phyloP scores from a whole-genome alignment of 1,140 invertebrate species.

The Trachelipus rathkii region DNA sequence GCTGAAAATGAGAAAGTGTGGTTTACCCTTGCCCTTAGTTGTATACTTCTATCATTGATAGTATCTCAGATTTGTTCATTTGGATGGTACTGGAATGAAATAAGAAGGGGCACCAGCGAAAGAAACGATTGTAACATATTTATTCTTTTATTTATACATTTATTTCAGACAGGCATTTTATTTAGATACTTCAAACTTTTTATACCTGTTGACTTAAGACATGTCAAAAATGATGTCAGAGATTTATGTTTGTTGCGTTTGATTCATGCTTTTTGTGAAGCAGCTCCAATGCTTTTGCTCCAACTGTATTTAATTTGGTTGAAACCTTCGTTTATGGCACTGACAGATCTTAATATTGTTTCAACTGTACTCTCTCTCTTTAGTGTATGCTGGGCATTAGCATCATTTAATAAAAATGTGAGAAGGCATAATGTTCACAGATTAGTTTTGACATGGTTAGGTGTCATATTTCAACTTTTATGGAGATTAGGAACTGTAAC shows the following conservation, averaged over 20 bases:
- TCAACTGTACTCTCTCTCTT: constrained; percentile 74
- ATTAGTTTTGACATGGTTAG: constrained; percentile 79
- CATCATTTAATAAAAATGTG: constrained; percentile 85
- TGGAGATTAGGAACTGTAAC: constrained; percentile 82
- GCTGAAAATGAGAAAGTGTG: constrained; percentile 45
- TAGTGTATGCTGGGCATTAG: constrained; percentile 82
- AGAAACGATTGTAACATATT: constrained; percentile 35
- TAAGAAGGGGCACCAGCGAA: constrained; percentile 35
- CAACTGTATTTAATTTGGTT: constrained; percentile 67
- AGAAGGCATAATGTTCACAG: constrained; percentile 72
- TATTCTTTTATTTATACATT: constrained; percentile 61
- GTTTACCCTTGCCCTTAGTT: constrained; percentile 40
- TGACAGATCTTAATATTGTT: constrained; percentile 73
- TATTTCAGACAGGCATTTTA: constrained; percentile 73
- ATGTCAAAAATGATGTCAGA: constrained; percentile 76
- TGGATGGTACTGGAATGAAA: constrained; percentile 44
- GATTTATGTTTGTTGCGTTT: constrained; percentile 73
- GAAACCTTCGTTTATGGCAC: constrained; percentile 52
- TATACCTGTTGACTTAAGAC: constrained; percentile 74
- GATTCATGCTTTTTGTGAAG: constrained; percentile 80
- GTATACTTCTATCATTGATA: constrained; percentile 42
- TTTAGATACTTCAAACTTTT: constrained; percentile 85
- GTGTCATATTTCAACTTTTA: constrained; percentile 76
- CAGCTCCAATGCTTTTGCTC: constrained; percentile 77
- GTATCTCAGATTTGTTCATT: constrained; percentile 44